phyloP scores from a whole-genome alignment of 2,888 invertebrate genomes.

The Carpatolechia fugitivella region DNA sequence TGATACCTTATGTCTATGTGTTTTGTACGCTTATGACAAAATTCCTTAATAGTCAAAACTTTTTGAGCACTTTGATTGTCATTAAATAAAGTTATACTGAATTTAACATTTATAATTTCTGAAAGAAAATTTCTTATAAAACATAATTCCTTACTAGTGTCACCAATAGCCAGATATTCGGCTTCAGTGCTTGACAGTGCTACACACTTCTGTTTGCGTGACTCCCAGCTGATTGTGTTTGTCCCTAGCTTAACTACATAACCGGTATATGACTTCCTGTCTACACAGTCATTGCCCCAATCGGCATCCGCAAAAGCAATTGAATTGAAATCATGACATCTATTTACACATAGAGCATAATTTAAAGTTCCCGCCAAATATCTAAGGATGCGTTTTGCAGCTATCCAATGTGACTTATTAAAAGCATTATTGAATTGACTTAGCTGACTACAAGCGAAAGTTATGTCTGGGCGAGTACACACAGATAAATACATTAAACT shows the following conservation, averaged over 20 bases:
- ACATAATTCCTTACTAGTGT: too few species aligned
- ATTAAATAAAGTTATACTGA: background rate
- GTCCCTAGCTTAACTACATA: slow-evolving; percentile 1
- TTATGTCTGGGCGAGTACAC: slow-evolving; percentile 7
- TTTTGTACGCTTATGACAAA: background rate
- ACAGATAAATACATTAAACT: slow-evolving; percentile 3
- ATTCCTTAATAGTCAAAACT: background rate
- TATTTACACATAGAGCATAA: background rate
- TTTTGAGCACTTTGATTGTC: background rate
- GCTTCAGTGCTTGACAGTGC: too few species aligned
- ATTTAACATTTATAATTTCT: too few species aligned
- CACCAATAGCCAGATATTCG: background rate
- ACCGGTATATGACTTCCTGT: slow-evolving; percentile 3
- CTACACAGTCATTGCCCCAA: background rate
- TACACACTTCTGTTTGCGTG: too few species aligned
- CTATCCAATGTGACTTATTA: background rate
- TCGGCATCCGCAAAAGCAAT: slow-evolving; percentile 7
- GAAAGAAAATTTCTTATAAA: background rate
- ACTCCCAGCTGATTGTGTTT: too few species aligned
- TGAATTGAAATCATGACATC: background rate
- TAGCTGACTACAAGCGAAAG: slow-evolving; percentile 7
- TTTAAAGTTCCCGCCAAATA: slow-evolving; percentile 10
- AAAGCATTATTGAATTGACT: background rate
- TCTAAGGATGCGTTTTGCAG: slow-evolving; percentile 1
- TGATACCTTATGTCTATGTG: background rate